These are phyloP conservation scores for Pangasianodon hypophthalmus DNA, from an alignment of 2,113 vertebrate species.

Conservation along the genomic window DNA sequence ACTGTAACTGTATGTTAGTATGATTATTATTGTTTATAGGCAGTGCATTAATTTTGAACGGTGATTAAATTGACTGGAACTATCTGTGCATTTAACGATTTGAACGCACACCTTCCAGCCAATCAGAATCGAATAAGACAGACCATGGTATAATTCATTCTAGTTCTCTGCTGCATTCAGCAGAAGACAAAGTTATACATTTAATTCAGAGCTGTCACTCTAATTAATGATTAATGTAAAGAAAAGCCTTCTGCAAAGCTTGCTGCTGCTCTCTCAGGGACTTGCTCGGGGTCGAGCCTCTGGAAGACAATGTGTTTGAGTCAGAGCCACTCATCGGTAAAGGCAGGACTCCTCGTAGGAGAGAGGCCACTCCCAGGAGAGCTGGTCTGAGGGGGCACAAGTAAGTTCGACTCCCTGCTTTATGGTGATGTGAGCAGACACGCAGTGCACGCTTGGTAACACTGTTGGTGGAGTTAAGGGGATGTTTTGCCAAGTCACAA, in stretches of 20 bases:
- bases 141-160: neutral
- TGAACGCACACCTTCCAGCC: too few relatives aligned
- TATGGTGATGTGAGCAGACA: neutral
- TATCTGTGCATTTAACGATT: too few relatives aligned
- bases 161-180: neutral
- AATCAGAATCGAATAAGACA: neutral
- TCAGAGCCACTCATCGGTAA: neutral
- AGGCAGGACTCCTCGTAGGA: constrained; percentile 51
- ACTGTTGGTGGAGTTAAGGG: neutral
- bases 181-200: neutral
- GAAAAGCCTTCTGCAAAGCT: neutral
- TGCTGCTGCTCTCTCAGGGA: constrained; percentile 51
- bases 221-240: neutral
- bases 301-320: constrained; percentile 44
- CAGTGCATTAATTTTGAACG: too few relatives aligned
- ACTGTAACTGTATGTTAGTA: too few relatives aligned
- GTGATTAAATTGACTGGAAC: too few relatives aligned
- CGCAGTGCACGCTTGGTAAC: neutral
- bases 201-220: neutral
- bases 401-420: constrained; percentile 58
- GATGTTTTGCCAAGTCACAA: neutral
- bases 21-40: too few relatives aligned
- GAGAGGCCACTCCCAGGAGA: constrained; percentile 58
- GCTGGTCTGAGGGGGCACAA: constrained; percentile 49
- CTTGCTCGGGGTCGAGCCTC: constrained; percentile 36